phyloP scores from a whole-genome alignment of 2,113 vertebrate genomes.

The Zingel zingel region DNA sequence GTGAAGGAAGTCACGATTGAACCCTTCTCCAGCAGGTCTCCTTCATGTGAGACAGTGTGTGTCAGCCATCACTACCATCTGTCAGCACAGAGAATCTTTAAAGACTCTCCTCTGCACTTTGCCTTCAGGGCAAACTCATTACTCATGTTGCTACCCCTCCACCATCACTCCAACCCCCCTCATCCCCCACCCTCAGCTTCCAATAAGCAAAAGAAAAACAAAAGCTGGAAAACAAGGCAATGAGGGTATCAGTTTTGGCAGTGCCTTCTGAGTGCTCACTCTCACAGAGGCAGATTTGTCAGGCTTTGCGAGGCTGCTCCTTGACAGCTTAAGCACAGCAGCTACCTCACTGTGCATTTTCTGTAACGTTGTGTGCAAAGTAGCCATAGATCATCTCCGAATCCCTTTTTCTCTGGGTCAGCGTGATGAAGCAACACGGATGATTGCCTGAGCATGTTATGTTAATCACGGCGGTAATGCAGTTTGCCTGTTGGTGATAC shows the following conservation, averaged over 20 bases:
- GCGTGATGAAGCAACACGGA: slow-evolving; percentile 40
- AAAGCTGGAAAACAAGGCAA: slow-evolving; percentile 71
- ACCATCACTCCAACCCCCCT: slow-evolving; percentile 8
- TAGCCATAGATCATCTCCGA: slow-evolving; percentile 50
- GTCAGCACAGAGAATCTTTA: slow-evolving; percentile 74
- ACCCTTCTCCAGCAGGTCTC: slow-evolving; percentile 58
- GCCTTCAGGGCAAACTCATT: slow-evolving; percentile 77
- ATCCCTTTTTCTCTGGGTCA: slow-evolving; percentile 44
- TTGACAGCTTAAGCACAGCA: slow-evolving; percentile 73
- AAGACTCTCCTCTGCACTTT: slow-evolving; percentile 75
- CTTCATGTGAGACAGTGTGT: slow-evolving; percentile 70
- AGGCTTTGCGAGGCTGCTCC: slow-evolving; percentile 68
- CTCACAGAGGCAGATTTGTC: slow-evolving; percentile 75
- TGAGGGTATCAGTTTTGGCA: slow-evolving; percentile 73
- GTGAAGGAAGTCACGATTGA: slow-evolving; percentile 46
- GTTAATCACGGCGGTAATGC: slow-evolving; percentile 63
- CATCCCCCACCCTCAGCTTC: slow-evolving; percentile 37
- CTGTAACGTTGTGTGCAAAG: slow-evolving; percentile 48
- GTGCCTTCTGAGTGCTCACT: slow-evolving; percentile 55
- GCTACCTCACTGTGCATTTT: slow-evolving; percentile 52
- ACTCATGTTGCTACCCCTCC: slow-evolving; percentile 60
- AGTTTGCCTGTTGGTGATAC: slow-evolving; percentile 49
- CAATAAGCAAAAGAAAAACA: slow-evolving; percentile 72
- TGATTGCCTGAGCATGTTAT: slow-evolving; percentile 53
- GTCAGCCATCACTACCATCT: slow-evolving; percentile 76